A percentile compares a stretch with the other conserved stretches of the same genome.
Conservation (phyloP, 2,113 vertebrate genomes). For the Pteronura brasiliensis region DNA sequence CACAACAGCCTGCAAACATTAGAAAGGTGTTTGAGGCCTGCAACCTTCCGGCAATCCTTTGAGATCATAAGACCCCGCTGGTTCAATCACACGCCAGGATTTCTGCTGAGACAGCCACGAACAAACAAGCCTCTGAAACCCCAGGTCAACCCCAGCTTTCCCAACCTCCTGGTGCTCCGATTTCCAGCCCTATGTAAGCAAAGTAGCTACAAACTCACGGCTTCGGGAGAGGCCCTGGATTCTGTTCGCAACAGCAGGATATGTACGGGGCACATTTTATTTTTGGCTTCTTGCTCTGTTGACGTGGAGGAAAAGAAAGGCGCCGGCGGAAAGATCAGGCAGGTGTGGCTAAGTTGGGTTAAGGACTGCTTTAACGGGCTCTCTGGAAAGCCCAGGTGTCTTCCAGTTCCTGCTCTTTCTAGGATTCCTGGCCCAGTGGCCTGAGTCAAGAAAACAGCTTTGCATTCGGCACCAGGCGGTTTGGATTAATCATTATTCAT, state of each 20-base stretch:
- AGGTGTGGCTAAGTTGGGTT: neutral
- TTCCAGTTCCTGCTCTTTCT: conserved; percentile 16
- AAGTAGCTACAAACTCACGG: neutral
- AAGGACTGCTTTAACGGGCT: neutral
- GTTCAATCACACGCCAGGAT: neutral
- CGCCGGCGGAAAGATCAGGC: neutral
- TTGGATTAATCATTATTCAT: conserved; percentile 49
- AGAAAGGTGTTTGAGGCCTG: neutral
- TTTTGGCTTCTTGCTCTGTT: neutral
- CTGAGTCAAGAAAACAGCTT: neutral
- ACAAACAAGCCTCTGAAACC: neutral
- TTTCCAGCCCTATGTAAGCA: neutral
- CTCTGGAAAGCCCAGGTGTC: conserved; percentile 15
- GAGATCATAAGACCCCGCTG: neutral
- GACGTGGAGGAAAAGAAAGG: neutral
- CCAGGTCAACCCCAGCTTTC: neutral
- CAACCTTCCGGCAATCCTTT: neutral
- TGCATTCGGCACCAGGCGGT: neutral
- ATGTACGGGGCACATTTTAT: neutral
- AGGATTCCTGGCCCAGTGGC: conserved; percentile 1
- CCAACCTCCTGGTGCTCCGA: neutral
- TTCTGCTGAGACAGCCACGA: neutral
- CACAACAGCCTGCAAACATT: neutral
- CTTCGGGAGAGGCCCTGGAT: neutral
- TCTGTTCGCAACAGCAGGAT: neutral